Percentiles rank a stretch among this genome's conserved stretches.
Evolutionary conservation across 2,113 vertebrate species (phyloP).

Genomic region (Hoplias malabaricus): DNA sequence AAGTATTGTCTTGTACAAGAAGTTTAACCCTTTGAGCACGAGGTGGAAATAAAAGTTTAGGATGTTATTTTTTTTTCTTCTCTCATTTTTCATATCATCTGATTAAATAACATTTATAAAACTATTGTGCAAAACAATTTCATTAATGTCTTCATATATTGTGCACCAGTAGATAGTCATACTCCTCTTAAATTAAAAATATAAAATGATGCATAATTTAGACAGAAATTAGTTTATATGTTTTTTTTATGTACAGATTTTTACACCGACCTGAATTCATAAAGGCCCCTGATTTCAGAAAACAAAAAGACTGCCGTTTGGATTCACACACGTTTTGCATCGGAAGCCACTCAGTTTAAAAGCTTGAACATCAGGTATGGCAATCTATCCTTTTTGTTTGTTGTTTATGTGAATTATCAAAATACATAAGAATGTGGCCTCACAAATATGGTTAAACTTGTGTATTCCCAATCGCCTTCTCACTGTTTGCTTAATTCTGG

Average conservation of each 20-base stretch:
- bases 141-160: conserved; percentile 78
- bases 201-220: conserved; percentile 86
- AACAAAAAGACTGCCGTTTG: conserved; percentile 60
- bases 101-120: conserved; percentile 83
- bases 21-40: conserved; percentile 99
- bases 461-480: conserved; percentile 51
- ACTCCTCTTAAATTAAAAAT: conserved; percentile 82
- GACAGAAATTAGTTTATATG: conserved; percentile 75
- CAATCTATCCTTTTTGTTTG: conserved; percentile 9
- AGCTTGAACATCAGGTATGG: conserved; percentile 47
- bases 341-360: conserved; percentile 56
- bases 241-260: conserved; percentile 72
- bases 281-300: conserved; percentile 74
- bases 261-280: conserved; percentile 80
- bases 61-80: conserved; percentile 59
- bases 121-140: conserved; percentile 96
- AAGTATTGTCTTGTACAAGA: conserved; percentile 86
- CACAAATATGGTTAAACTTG: conserved; percentile 27
- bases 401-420: conserved; percentile 37
- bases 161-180: conserved; percentile 81
- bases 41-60: conserved; percentile 78
- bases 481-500: conserved; percentile 62
- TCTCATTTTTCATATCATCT: conserved; percentile 68
- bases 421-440: conserved; percentile 51
- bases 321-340: conserved; percentile 49